phyloP scores from a whole-genome alignment of 2,797 vertebrate genomes.

The Crocidura indochinensis region DNA sequence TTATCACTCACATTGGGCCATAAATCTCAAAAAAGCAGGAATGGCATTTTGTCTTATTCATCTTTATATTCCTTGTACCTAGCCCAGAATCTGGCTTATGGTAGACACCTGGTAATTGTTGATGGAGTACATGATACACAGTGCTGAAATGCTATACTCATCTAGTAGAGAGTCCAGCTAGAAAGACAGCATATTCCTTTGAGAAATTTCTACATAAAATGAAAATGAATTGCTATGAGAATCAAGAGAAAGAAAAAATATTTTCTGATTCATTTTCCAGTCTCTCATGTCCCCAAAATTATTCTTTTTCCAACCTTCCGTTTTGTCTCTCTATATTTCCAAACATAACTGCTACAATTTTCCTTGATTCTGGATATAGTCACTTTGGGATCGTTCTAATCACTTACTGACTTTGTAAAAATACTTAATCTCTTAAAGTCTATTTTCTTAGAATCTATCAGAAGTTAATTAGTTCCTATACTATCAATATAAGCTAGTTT shows the following conservation, averaged over 20 bases:
- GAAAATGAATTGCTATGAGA: conserved; percentile 53
- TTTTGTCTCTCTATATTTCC: background rate
- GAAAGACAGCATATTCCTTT: background rate
- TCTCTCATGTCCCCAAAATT: background rate
- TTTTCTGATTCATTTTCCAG: background rate
- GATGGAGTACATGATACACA: background rate
- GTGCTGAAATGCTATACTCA: background rate
- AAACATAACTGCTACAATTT: conserved; percentile 15
- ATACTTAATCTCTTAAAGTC: conserved; percentile 29
- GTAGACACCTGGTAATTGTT: background rate
- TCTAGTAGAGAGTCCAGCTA: background rate
- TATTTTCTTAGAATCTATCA: conserved; percentile 24
- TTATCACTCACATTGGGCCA: background rate
- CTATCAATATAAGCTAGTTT: conserved; percentile 5
- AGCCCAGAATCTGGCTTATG: background rate
- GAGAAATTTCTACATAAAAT: conserved; percentile 51
- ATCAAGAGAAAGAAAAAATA: conserved; percentile 2
- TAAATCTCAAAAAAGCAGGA: background rate
- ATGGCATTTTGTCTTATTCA: background rate
- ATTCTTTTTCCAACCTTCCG: conserved; percentile 5
- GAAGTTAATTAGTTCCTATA: background rate
- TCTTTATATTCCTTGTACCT: conserved; percentile 13
- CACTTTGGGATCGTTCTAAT: background rate
- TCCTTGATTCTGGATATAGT: conserved; percentile 14
- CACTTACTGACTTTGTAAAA: background rate